Percentiles rank a stretch among this genome's conserved stretches.
phyloP scores from a whole-genome alignment of 2,113 vertebrate genomes.

The Geococcyx californianus region DNA sequence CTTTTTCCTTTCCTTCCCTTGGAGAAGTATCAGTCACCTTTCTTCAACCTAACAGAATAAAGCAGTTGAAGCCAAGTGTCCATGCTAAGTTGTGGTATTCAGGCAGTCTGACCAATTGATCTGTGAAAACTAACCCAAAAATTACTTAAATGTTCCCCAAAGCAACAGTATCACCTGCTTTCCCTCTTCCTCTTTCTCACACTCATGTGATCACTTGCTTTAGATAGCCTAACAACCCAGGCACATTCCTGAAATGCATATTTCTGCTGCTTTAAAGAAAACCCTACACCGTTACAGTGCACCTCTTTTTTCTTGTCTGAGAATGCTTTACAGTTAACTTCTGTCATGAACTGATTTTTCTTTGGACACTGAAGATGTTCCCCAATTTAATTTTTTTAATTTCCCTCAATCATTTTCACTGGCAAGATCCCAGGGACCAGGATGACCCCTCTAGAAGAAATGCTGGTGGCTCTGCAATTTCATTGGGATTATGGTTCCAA shows the following conservation, averaged over 20 bases:
- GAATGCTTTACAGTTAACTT: background rate
- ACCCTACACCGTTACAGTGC: rapidly evolving
- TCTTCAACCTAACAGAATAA: background rate
- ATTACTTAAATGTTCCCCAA: background rate
- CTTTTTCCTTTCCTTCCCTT: background rate
- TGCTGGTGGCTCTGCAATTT: background rate
- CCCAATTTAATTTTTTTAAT: background rate
- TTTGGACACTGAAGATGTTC: background rate
- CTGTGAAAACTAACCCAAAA: background rate
- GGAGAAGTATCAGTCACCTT: background rate
- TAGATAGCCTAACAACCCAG: background rate
- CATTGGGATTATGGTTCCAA: background rate
- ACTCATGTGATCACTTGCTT: background rate
- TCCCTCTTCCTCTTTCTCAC: background rate
- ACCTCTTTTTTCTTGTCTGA: background rate
- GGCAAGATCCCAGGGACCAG: background rate
- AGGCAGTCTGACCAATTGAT: background rate
- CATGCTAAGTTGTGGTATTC: background rate
- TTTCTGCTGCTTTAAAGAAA: background rate
- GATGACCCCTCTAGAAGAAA: background rate
- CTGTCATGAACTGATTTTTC: background rate
- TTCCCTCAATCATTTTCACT: background rate
- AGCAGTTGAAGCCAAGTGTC: background rate
- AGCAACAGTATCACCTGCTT: background rate
- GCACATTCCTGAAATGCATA: background rate